Evolutionary conservation across 2,797 vertebrate genomes (phyloP), one percentile per base, ranked within the genome.

Genomic region (Dermochelys coriacea): DNA sequence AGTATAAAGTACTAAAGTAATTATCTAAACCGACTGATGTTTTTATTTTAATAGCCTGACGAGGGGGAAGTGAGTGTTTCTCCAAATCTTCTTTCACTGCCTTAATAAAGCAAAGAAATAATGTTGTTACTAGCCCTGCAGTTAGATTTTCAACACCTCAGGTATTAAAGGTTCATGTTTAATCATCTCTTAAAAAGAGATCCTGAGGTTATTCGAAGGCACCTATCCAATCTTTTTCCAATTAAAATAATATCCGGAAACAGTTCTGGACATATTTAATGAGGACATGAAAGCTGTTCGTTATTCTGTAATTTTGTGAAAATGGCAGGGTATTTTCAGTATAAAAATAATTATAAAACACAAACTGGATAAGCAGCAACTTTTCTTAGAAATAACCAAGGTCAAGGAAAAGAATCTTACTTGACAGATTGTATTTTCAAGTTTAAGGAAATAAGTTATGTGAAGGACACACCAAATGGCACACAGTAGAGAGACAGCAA

Each of bases 291-390:
- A 95, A 94, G 54, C n/a, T 86, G 86, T 95, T 96, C 93, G 93
- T 95, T 97, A 96, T 82, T 93, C 95, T 91, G 94, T 95, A 93
- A 94, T 95, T 95, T 86, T 95, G 79, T 85, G 83, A 95, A 96
- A 93, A 95, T 50, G 57, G 83, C 88, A 86, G 93, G 91, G 14
- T 95, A 95, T 90, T 96, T 96, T 83, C 92, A 91, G 55, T 0
- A 0, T 91, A 93, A 95, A 54, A 83, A 84, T 55, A 68, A 91
- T 93, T 96, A 49, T 74, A 27, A 75, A 75, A 14, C 12, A 47
- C 23, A 47, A 75, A 47, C 41, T 47, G 37, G 71, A 75, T 45
- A 47, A 41, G 25, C 75, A 75, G 27, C 41, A 45, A 6, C 12
- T 75, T 47, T 75, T 75, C 25, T 75, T 47, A 45, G 41, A 75